Conservation (phyloP, 2,113 vertebrate genomes). For the Tetraodon nigroviridis region DNA sequence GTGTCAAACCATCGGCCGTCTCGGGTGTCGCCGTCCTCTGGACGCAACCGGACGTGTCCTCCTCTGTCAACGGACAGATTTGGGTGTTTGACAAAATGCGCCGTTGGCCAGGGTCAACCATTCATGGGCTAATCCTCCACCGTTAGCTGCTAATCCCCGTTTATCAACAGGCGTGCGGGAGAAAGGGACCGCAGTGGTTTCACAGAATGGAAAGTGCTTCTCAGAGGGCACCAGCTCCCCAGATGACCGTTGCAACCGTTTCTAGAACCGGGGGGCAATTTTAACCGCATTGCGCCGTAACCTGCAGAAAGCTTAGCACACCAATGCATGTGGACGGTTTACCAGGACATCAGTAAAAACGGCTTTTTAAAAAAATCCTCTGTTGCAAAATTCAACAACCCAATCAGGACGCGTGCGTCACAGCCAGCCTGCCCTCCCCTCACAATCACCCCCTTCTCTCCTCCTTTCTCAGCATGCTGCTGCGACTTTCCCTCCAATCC, state of each 20-base stretch:
- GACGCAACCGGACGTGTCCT: slow-evolving; percentile 12
- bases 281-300: background rate
- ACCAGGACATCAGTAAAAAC: no score
- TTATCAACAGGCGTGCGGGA: slow-evolving; percentile 39
- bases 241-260: slow-evolving; percentile 25
- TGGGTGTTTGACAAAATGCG: slow-evolving; percentile 42
- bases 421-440: slow-evolving; percentile 7
- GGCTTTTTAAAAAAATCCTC: no score
- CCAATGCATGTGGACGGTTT: slow-evolving; percentile 8
- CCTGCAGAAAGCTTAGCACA: slow-evolving; percentile 8
- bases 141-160: slow-evolving; percentile 63
- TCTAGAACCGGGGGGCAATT: background rate
- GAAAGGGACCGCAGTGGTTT: slow-evolving; percentile 10
- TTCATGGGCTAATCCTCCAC: slow-evolving; percentile 52
- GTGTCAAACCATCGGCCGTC: slow-evolving; percentile 12
- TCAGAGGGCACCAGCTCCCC: slow-evolving; percentile 11
- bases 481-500: slow-evolving; percentile 52
- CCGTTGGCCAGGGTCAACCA: slow-evolving; percentile 26
- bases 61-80: slow-evolving; percentile 52
- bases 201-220: slow-evolving; percentile 44
- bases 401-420: no score
- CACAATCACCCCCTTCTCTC: slow-evolving; percentile 20
- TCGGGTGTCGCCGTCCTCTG: slow-evolving; percentile 37
- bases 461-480: slow-evolving; percentile 34
- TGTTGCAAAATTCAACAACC: no score